Percentiles rank a stretch among this genome's conserved stretches.
Evolutionary conservation across 1,140 invertebrate species (phyloP).

Genomic region (Spodoptera frugiperda): DNA sequence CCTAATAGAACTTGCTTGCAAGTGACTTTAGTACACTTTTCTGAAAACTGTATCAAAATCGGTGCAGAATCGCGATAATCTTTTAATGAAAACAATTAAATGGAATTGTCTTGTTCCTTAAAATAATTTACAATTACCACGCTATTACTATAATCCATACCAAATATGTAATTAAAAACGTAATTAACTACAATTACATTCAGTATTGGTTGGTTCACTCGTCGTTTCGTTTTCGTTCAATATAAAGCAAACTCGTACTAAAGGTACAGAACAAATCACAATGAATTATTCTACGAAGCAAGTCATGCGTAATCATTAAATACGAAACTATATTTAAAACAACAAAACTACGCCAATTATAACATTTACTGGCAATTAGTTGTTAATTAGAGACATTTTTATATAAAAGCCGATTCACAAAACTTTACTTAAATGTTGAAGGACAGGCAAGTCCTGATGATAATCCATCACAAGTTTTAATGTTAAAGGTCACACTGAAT

Average conservation of each 20-base stretch:
- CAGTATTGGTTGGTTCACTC: too few relatives aligned
- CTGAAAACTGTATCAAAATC: too few relatives aligned
- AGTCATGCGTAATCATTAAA: neutral
- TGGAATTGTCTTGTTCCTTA: too few relatives aligned
- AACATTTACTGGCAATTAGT: constrained; percentile 21
- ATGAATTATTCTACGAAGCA: neutral
- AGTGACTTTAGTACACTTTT: too few relatives aligned
- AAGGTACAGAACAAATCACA: neutral
- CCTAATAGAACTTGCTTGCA: too few relatives aligned
- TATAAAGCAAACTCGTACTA: too few relatives aligned
- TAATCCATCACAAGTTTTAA: constrained; percentile 23
- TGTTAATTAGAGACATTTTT: constrained; percentile 33
- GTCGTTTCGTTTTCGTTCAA: too few relatives aligned
- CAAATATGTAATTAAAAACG: neutral
- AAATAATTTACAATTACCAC: neutral
- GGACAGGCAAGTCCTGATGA: constrained; percentile 36
- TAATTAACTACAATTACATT: neutral
- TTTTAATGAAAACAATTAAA: too few relatives aligned
- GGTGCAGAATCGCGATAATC: too few relatives aligned
- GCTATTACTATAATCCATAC: too few relatives aligned
- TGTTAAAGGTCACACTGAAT: constrained; percentile 16
- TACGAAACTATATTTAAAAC: constrained; percentile 16
- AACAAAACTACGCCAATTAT: constrained; percentile 29
- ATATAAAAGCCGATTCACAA: constrained; percentile 10
- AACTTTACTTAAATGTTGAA: constrained; percentile 20